Evolutionary conservation across 1,140 invertebrate species (phyloP).

Genomic region (Bombyx mori): DNA sequence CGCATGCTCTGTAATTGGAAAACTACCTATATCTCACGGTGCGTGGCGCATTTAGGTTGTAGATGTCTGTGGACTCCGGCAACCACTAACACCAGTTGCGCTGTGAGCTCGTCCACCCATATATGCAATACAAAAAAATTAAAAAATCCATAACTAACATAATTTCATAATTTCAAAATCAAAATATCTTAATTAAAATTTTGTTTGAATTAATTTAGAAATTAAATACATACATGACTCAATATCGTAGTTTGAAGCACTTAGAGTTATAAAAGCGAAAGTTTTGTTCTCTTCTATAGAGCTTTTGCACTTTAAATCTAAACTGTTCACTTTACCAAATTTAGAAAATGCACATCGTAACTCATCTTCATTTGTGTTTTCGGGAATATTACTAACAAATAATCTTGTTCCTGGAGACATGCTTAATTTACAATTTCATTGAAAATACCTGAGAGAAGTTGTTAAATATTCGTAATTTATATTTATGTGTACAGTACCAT

Average conservation of each 20-base stretch:
- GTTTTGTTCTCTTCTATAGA: slow-evolving; percentile 32
- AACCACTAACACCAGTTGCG: no score
- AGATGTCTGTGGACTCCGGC: no score
- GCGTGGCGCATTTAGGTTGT: no score
- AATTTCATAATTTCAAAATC: no score
- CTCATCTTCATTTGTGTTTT: slow-evolving; percentile 29
- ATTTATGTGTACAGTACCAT: no score
- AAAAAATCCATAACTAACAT: no score
- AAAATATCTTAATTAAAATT: slow-evolving; percentile 1
- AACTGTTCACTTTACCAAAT: slow-evolving; percentile 45
- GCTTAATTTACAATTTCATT: neutral
- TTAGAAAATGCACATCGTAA: slow-evolving; percentile 36
- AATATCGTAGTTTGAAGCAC: slow-evolving; percentile 35
- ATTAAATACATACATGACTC: slow-evolving; percentile 49
- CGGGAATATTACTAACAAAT: slow-evolving; percentile 55
- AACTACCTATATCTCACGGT: no score
- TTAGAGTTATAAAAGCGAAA: slow-evolving; percentile 54
- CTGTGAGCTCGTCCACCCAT: no score
- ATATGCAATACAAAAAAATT: no score
- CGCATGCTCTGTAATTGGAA: no score
- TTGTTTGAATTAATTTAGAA: slow-evolving; percentile 7
- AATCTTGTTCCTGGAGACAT: slow-evolving; percentile 39
- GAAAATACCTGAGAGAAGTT: no score
- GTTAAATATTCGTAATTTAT: no score
- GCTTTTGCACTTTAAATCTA: slow-evolving; percentile 52